These are phyloP conservation scores for Galerucella pusilla DNA, from an alignment of 2,888 invertebrate species.

Conservation along the genomic window DNA sequence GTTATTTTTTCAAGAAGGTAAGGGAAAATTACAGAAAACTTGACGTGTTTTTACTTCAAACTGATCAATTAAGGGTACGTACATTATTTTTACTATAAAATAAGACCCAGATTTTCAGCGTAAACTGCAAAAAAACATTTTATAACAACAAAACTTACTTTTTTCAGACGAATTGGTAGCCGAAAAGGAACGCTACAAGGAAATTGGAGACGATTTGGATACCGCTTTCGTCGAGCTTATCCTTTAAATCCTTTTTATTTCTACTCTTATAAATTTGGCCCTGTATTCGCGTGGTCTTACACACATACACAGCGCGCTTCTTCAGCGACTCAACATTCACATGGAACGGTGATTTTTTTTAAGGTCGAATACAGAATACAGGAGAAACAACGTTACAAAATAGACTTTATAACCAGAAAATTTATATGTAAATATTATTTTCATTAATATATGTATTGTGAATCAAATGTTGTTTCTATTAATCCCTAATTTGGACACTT, in stretches of 20 bases:
- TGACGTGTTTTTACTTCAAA: too few species aligned
- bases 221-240: constrained; percentile 96
- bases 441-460: constrained; percentile 38
- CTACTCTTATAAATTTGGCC: constrained; percentile 5
- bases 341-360: constrained; percentile 15
- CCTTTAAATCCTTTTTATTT: constrained; percentile 64
- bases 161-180: constrained; percentile 91
- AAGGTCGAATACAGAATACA: constrained; percentile 68
- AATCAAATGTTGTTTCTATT: too few species aligned
- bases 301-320: constrained; percentile 68
- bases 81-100: constrained; percentile 15
- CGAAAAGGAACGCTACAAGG: constrained; percentile 99
- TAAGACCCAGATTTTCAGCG: constrained; percentile 44
- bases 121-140: neutral
- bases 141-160: constrained; percentile 32
- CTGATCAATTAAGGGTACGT: neutral
- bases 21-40: too few species aligned
- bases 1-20: too few species aligned
- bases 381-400: constrained; percentile 12
- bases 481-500: too few species aligned
- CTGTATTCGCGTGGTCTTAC: constrained; percentile 25
- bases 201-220: constrained; percentile 99
- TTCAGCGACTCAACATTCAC: constrained; percentile 34
- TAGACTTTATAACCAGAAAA: constrained; percentile 37
- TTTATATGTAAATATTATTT: constrained; percentile 41